phyloP scores from a whole-genome alignment of 2,113 vertebrate genomes.

The Harpagus bidentatus region DNA sequence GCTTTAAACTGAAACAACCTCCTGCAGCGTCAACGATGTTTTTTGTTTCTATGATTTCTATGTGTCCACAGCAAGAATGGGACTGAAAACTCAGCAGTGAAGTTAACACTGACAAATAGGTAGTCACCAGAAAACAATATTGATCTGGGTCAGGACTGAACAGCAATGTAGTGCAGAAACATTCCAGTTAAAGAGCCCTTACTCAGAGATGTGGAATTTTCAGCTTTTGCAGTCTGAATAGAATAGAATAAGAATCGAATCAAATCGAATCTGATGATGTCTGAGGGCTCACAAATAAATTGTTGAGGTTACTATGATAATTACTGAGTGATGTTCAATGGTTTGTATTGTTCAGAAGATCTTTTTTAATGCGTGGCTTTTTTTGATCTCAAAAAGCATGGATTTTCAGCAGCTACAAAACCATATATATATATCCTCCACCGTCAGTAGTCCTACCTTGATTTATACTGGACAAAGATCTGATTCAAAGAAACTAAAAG shows the following conservation, averaged over 20 bases:
- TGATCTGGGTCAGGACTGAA: background rate
- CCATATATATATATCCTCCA: background rate
- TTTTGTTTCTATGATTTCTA: background rate
- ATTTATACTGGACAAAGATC: background rate
- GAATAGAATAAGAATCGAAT: too few species aligned
- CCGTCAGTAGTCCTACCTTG: background rate
- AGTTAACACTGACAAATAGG: background rate
- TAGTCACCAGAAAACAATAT: background rate
- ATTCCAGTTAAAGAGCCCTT: background rate
- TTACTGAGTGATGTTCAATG: background rate
- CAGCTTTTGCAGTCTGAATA: background rate
- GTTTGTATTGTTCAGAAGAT: background rate
- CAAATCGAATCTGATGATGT: accelerated
- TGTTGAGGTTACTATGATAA: background rate
- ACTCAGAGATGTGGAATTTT: background rate
- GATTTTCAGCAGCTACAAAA: background rate
- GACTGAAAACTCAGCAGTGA: background rate
- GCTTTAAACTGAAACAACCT: background rate
- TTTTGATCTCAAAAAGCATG: background rate
- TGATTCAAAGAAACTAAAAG: background rate
- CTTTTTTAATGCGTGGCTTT: background rate
- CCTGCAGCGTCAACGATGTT: background rate
- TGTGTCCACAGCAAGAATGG: background rate
- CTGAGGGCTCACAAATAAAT: background rate
- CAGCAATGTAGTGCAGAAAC: background rate